These are phyloP conservation scores for Notarius lentiginosus DNA, from an alignment of 2,113 vertebrate species.

Conservation along the genomic window DNA sequence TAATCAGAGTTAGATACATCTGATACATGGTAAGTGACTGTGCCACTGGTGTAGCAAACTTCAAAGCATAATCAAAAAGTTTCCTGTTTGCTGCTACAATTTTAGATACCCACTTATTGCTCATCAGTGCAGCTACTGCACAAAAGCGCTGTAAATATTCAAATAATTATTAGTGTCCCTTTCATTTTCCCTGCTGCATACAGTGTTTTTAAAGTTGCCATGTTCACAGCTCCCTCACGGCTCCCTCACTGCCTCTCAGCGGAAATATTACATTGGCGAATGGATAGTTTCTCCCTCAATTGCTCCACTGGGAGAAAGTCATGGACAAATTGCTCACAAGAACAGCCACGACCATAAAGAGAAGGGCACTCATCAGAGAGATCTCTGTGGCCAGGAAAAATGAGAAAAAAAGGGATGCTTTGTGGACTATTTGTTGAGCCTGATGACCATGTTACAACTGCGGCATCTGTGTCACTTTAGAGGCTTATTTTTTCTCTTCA, in stretches of 20 bases:
- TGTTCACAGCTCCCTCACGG: background rate
- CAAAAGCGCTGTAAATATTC: conserved; percentile 29
- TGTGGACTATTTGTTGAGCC: conserved; percentile 18
- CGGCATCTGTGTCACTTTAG: background rate
- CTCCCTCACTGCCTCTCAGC: conserved; percentile 46
- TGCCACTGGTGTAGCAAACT: background rate
- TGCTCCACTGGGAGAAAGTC: conserved; percentile 39
- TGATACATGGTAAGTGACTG: background rate
- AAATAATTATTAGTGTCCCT: conserved; percentile 10
- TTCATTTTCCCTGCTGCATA: background rate
- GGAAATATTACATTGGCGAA: conserved; percentile 42
- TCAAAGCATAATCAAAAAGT: background rate
- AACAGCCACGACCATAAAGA: conserved; percentile 46
- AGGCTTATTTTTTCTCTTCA: conserved; percentile 1
- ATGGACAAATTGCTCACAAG: conserved; percentile 46
- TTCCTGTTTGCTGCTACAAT: conserved; percentile 4
- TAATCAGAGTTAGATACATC: background rate
- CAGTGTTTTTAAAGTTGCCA: conserved; percentile 41
- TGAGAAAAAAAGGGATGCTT: conserved; percentile 15
- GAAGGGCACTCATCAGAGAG: conserved; percentile 28
- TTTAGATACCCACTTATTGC: conserved; percentile 25
- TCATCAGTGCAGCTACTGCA: conserved; percentile 21
- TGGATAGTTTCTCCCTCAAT: conserved; percentile 42
- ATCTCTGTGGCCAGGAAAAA: conserved; percentile 17
- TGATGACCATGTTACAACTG: background rate